Evolutionary conservation across 2,888 invertebrate genomes (phyloP).

Genomic region (Serrognathus titanus): DNA sequence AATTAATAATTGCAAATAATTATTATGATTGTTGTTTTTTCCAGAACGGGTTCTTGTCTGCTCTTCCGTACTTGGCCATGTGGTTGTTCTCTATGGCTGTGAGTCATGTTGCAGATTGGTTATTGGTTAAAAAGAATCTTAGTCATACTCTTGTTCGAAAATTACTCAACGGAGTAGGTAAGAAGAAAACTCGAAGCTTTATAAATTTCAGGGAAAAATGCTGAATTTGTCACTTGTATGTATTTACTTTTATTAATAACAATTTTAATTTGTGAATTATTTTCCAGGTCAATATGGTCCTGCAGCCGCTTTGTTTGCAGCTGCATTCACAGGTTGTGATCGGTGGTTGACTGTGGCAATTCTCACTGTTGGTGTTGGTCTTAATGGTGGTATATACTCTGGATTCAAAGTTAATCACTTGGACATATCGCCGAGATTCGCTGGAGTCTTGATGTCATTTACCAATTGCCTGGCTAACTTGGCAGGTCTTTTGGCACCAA

Average conservation of each 20-base stretch:
- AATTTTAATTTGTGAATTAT: conserved; percentile 1
- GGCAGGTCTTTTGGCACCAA: conserved; percentile 81
- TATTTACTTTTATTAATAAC: not conserved
- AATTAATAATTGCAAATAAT: no score
- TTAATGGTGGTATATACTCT: conserved; percentile 86
- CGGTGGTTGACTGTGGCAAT: conserved; percentile 72
- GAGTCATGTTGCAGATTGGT: conserved; percentile 80
- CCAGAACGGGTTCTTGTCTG: conserved; percentile 80
- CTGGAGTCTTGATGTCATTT: conserved; percentile 86
- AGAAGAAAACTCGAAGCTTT: no score
- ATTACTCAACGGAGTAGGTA: conserved; percentile 80
- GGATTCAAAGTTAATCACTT: conserved; percentile 85
- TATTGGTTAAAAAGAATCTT: conserved; percentile 71
- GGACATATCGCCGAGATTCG: conserved; percentile 85
- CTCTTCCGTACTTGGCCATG: conserved; percentile 86
- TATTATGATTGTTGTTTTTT: conserved; percentile 31
- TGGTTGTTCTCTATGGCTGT: conserved; percentile 85
- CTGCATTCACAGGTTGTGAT: conserved; percentile 83
- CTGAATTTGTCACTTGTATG: no score
- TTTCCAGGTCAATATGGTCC: conserved; percentile 76
- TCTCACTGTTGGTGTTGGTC: conserved; percentile 77
- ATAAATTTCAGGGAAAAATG: no score
- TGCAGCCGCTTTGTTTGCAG: conserved; percentile 73
- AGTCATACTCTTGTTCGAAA: conserved; percentile 76
- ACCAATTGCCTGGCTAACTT: conserved; percentile 86